A percentile compares a stretch with the other conserved stretches of the same genome.
Conservation (phyloP, 2,888 invertebrate species). For the Pheosia tremula region DNA sequence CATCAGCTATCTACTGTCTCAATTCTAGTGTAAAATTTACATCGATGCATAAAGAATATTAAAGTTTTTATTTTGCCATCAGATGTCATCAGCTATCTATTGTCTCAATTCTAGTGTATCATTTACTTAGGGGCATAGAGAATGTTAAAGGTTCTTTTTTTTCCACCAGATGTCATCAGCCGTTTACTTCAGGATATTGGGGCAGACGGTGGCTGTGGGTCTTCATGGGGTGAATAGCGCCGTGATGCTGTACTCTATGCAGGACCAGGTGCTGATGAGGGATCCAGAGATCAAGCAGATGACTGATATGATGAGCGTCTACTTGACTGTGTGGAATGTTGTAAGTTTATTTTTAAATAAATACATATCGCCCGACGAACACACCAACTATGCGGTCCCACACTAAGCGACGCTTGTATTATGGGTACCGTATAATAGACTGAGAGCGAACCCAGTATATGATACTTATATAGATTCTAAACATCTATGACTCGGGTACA, state of each 20-base stretch:
- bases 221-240: conserved; percentile 45
- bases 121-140: too few species aligned
- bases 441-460: too few species aligned
- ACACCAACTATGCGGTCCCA: too few species aligned
- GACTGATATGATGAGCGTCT: conserved; percentile 43
- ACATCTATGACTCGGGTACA: too few species aligned
- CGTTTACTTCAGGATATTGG: conserved; percentile 44
- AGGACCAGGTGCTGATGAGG: conserved; percentile 30
- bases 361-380: too few species aligned
- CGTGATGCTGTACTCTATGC: conserved; percentile 25
- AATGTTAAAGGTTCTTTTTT: neutral
- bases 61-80: neutral
- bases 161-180: conserved; percentile 24
- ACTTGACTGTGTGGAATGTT: conserved; percentile 62
- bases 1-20: too few species aligned
- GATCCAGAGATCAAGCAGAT: conserved; percentile 46
- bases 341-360: conserved; percentile 37
- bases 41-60: too few species aligned
- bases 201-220: conserved; percentile 38
- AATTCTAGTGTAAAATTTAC: too few species aligned
- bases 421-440: too few species aligned
- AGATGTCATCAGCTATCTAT: conserved; percentile 21
- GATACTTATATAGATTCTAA: too few species aligned
- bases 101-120: too few species aligned
- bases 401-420: too few species aligned